Evolutionary conservation across 2,113 vertebrate species (phyloP).

Genomic region (Elanoides forficatus): DNA sequence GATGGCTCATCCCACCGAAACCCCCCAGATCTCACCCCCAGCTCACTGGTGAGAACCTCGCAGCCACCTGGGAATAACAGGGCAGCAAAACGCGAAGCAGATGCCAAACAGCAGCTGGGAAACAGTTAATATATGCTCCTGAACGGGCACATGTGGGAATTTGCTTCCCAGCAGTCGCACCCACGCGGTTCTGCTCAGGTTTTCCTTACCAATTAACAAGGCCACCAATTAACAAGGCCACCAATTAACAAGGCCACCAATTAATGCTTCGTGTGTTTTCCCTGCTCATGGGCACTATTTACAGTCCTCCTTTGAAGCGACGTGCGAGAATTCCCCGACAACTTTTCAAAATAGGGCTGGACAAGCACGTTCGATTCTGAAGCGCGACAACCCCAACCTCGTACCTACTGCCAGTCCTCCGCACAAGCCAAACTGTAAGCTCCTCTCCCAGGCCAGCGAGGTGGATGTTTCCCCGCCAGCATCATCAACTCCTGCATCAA

Average conservation of each 20-base stretch:
- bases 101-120: background rate
- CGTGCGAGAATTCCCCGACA: background rate
- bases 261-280: background rate
- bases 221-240: background rate
- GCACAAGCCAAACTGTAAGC: background rate
- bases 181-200: conserved; percentile 25
- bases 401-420: background rate
- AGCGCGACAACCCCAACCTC: rapidly evolving
- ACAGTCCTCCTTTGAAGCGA: background rate
- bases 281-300: conserved; percentile 16
- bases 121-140: background rate
- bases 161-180: conserved; percentile 34
- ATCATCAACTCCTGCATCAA: background rate
- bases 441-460: background rate
- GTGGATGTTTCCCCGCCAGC: background rate
- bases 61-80: background rate
- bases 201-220: conserved; percentile 35
- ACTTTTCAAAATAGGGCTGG: background rate
- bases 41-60: background rate
- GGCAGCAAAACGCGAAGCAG: background rate
- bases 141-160: background rate
- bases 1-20: background rate
- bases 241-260: conserved; percentile 47
- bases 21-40: background rate
- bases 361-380: background rate